Percentiles rank a stretch among this genome's conserved stretches.
Evolutionary conservation across 2,113 vertebrate species (phyloP).

Genomic region (Oplegnathus fasciatus): DNA sequence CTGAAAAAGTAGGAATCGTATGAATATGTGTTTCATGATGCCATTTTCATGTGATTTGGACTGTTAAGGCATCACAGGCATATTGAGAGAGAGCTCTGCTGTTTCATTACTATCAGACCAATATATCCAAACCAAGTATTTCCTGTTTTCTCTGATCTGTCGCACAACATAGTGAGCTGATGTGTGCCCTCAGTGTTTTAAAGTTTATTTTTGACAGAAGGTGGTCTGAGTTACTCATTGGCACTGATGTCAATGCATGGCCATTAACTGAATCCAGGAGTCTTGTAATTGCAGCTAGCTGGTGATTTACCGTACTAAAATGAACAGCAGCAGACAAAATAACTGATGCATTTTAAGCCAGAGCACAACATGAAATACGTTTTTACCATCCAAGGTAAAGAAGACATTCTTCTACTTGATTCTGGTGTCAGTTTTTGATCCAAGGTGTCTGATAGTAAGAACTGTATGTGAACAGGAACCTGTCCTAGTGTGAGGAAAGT

Average conservation of each 20-base stretch:
- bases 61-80: neutral
- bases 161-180: neutral
- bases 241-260: too few species aligned
- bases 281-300: neutral
- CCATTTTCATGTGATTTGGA: neutral
- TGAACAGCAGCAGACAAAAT: neutral
- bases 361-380: neutral
- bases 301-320: neutral
- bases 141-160: neutral
- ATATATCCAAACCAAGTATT: neutral
- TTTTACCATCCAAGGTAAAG: neutral
- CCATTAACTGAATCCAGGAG: neutral
- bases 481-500: too few species aligned
- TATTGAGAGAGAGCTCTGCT: neutral
- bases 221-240: neutral
- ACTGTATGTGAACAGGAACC: too few species aligned
- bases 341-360: neutral
- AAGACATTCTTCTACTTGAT: neutral
- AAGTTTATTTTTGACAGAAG: neutral
- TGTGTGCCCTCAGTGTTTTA: too few species aligned
- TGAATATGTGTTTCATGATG: neutral
- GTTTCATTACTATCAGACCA: conserved; percentile 8
- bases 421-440: too few species aligned
- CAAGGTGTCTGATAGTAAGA: too few species aligned
- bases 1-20: neutral